Evolutionary conservation across 2,113 vertebrate species (phyloP).

Genomic region (Calyptommatus sinebrachiatus): DNA sequence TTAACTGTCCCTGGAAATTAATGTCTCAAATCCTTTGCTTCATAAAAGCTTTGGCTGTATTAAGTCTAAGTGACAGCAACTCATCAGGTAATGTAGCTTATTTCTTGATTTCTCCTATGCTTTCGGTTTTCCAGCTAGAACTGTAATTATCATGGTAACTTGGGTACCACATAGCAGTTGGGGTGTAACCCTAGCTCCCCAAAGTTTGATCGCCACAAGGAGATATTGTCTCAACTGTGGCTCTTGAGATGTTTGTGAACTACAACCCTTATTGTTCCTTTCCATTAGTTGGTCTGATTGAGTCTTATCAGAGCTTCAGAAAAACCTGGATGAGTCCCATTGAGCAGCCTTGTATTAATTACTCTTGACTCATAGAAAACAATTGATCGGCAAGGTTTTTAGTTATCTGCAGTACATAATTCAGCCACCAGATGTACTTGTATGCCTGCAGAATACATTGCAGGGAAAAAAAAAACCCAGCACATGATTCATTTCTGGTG

Average conservation of each 20-base stretch:
- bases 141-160: too few relatives aligned
- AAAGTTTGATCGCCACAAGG: too few relatives aligned
- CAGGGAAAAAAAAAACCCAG: not conserved
- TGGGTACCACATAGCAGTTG: too few relatives aligned
- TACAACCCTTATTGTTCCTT: not conserved
- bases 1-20: too few relatives aligned
- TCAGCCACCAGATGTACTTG: conserved; percentile 23
- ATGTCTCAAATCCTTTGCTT: too few relatives aligned
- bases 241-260: not conserved
- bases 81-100: too few relatives aligned
- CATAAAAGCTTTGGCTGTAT: too few relatives aligned
- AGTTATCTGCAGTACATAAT: not conserved
- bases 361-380: not conserved
- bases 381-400: not conserved
- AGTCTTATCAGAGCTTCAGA: not conserved
- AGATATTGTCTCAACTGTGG: not conserved
- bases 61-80: too few relatives aligned
- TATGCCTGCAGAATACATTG: not conserved
- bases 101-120: too few relatives aligned
- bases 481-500: not conserved
- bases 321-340: not conserved
- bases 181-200: too few relatives aligned
- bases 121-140: too few relatives aligned
- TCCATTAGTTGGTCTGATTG: too few relatives aligned
- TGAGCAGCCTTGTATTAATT: not conserved